Conservation (phyloP, 1,140 invertebrate species). For the Rhynchophorus ferrugineus region DNA sequence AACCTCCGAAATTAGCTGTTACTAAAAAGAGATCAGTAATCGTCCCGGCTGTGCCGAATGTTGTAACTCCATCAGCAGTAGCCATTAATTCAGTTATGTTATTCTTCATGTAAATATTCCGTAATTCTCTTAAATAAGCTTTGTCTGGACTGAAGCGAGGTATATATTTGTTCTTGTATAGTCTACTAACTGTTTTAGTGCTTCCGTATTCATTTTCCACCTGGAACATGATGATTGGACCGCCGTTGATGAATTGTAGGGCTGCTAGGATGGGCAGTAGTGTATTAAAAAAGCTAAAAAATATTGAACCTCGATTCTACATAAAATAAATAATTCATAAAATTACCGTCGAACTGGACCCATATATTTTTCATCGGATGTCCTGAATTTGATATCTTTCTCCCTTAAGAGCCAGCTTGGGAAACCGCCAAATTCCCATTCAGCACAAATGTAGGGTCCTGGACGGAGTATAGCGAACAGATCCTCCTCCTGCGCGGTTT, state of each 20-base stretch:
- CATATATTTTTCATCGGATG: conserved; percentile 42
- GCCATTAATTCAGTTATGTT: conserved; percentile 45
- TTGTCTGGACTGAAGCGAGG: conserved; percentile 27
- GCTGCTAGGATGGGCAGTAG: conserved; percentile 45
- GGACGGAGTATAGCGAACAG: conserved; percentile 77
- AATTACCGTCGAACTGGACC: conserved; percentile 43
- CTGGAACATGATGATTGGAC: conserved; percentile 48
- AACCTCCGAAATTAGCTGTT: conserved; percentile 50
- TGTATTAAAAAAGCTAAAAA: conserved; percentile 42
- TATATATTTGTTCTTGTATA: too few relatives aligned
- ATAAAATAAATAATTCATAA: neutral
- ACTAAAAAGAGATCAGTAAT: conserved; percentile 41
- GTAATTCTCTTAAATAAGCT: conserved; percentile 42
- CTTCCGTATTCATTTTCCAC: conserved; percentile 54
- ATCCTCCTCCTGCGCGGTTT: conserved; percentile 70
- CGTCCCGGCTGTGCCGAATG: conserved; percentile 40
- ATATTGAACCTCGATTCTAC: neutral
- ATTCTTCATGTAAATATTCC: conserved; percentile 34
- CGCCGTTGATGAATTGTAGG: conserved; percentile 48
- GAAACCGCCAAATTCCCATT: conserved; percentile 52
- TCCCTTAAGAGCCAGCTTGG: conserved; percentile 25
- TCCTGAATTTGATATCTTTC: conserved; percentile 43
- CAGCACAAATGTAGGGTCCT: conserved; percentile 91
- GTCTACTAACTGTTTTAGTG: conserved; percentile 31
- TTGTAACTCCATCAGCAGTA: conserved; percentile 45